Base-by-base conservation (phyloP, 2,797 vertebrate genomes). In the Peromyscus aztecus region DNA sequence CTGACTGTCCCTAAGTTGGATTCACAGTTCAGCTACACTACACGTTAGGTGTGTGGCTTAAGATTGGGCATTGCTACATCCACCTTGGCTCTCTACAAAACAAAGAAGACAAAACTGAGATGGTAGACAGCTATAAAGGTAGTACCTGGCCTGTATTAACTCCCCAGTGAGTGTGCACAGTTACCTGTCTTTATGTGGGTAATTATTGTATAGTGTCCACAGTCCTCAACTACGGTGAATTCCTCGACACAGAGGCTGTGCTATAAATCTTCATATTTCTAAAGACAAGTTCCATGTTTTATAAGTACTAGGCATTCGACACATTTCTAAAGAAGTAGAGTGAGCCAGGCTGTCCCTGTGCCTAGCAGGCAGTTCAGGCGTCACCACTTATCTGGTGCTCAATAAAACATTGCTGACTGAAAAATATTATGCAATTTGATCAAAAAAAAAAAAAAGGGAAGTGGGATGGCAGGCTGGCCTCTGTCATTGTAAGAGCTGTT, bases 361-460 rank as follows among this genome's bases (percentile, higher is more conserved):
- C 61, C 71, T 40, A 37, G 34, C 82, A 59, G 2, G 5, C 2
- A 29, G 46, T 31, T 76, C 69, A 49, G 59, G 73, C 93, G 85
- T 59, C 71, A 87, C 85, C n/a, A 24, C 75, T 78, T 75, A 71
- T 49, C 9, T 83, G 27, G n/a, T 9, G 0, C 46, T 83, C 63
- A 69, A 23, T 57, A 96, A 55, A 95, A 92, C 67, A 81, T 1
- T 90, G 87, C 91, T 90, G 73, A 97, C 80, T 16, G 87, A 76
- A n/a, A 78, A 31, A 52, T 77, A 86, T 43, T 95, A 73, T 43
- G 57, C 87, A 93, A 96, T n/a, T 52, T 13, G 27, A 67, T 93
- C 71, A 93, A 96, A 81, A 93, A 87, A 23, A 67, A 67, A 40
- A 75, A 75, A 73, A 37, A 89, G 93, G 90, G 94, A 82, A 21